Base-by-base conservation (phyloP, 2,797 vertebrate genomes). In the Malacoctenus gilli region DNA sequence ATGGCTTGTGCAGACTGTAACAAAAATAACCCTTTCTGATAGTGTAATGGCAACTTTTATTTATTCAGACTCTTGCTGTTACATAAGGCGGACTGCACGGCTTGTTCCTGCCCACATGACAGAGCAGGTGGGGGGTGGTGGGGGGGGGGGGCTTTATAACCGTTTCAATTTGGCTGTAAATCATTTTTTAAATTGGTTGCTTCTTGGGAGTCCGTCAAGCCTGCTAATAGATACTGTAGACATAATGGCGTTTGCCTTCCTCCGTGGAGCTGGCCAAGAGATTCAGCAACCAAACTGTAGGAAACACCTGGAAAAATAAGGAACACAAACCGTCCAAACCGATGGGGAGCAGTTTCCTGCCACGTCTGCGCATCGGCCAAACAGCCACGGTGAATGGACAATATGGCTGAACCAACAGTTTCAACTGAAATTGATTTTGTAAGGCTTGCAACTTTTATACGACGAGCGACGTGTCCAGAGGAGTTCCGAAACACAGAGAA, bases 231-330 rank as follows among this genome's bases (percentile, higher is more conserved):
- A 50, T 57, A n/a, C n/a, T n/a, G n/a, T n/a, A n/a, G n/a, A n/a
- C n/a, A n/a, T n/a, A 19, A 20, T 16, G 18, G 2, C 54, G 47
- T 47, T 49, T 52, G 31, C 15, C 36, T 49, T 51, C 41, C 4
- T 2, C 20, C 1, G 6, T 36, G 5, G 9, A 37, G n/a, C n/a
- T 32, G 10, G 14, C 15, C 36, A 11, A 48, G 10, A 43, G 37
- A 38, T 28, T 60, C 5, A 15, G 10, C 25, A 2, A 16, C 7
- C 13, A 47, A 55, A 48, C 37, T 40, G 55, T 38, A 62, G 64
- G 61, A 85, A 85, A 38, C 72, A 70, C 49, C 77, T 65, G 69
- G 23, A 46, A 65, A 65, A 82, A 75, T 55, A 67, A 56, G n/a
- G 54, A 66, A 56, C 48, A 57, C 28, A 43, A 44, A 39, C 9